Conservation (phyloP, 1,140 invertebrate species). For the Bilobella aurantiaca region DNA sequence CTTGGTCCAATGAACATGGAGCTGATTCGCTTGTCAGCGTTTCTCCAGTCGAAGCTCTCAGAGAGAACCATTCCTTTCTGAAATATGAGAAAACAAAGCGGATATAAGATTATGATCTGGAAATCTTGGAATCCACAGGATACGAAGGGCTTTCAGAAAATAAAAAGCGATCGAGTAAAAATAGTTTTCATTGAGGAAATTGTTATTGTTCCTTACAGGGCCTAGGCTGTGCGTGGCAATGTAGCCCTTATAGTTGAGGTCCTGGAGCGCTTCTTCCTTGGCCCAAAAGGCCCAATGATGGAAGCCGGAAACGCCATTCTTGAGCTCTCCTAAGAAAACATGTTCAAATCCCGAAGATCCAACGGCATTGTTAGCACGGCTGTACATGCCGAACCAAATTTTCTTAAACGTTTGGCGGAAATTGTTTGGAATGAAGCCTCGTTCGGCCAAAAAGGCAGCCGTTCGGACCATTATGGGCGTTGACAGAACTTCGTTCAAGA, state of each 20-base stretch:
- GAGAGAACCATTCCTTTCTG: conserved; percentile 67
- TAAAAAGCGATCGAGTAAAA: neutral
- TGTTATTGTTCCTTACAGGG: conserved; percentile 10
- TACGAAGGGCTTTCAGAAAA: neutral
- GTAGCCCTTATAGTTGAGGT: conserved; percentile 20
- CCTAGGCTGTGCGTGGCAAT: neutral
- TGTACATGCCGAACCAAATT: conserved; percentile 34
- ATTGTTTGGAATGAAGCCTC: conserved; percentile 35
- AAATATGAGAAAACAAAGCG: conserved; percentile 40
- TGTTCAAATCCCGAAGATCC: conserved; percentile 43
- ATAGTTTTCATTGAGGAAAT: neutral
- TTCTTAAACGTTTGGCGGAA: conserved; percentile 16
- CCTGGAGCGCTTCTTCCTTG: conserved; percentile 36
- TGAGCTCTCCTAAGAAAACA: conserved; percentile 42
- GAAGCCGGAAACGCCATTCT: conserved; percentile 40
- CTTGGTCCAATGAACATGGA: conserved; percentile 79
- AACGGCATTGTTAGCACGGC: conserved; percentile 11
- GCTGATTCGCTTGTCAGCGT: conserved; percentile 61
- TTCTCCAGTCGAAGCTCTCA: conserved; percentile 60
- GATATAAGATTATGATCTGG: neutral
- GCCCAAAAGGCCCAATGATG: conserved; percentile 43
- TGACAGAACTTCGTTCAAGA: conserved; percentile 43
- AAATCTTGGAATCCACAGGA: neutral
- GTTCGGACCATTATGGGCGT: conserved; percentile 44
- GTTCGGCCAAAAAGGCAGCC: conserved; percentile 40